A percentile compares a stretch with the other conserved stretches of the same genome.
Evolutionary conservation across 2,888 invertebrate species (phyloP).

Genomic region (Atethmia centrago): DNA sequence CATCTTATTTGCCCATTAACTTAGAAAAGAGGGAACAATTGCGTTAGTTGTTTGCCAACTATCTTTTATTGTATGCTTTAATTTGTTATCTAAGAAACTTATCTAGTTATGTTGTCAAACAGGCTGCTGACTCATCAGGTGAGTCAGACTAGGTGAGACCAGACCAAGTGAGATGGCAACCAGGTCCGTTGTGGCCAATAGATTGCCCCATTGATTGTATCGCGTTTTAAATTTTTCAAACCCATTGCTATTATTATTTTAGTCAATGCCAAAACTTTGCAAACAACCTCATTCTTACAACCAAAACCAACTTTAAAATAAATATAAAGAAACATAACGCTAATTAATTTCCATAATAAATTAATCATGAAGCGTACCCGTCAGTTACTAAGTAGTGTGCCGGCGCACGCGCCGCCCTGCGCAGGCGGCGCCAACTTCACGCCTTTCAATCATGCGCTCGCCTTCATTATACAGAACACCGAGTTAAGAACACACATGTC

Average conservation of each 20-base stretch:
- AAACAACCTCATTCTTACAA: neutral
- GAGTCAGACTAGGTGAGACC: no score
- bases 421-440: constrained; percentile 70
- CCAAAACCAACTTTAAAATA: neutral
- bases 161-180: no score
- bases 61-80: no score
- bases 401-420: constrained; percentile 73
- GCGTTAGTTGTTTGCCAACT: no score
- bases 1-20: neutral
- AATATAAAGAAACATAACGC: neutral
- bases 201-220: no score
- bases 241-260: neutral
- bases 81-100: no score
- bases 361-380: constrained; percentile 42
- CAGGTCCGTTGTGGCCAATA: no score
- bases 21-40: no score
- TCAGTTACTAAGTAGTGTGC: constrained; percentile 40
- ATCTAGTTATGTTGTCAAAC: no score
- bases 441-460: constrained; percentile 70
- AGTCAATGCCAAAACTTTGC: no score
- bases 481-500: constrained; percentile 38
- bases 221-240: no score
- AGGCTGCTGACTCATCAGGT: no score
- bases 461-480: constrained; percentile 47
- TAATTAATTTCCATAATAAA: constrained; percentile 28